These are phyloP conservation scores for Ictalurus punctatus DNA, from an alignment of 2,113 vertebrate species.

Conservation along the genomic window DNA sequence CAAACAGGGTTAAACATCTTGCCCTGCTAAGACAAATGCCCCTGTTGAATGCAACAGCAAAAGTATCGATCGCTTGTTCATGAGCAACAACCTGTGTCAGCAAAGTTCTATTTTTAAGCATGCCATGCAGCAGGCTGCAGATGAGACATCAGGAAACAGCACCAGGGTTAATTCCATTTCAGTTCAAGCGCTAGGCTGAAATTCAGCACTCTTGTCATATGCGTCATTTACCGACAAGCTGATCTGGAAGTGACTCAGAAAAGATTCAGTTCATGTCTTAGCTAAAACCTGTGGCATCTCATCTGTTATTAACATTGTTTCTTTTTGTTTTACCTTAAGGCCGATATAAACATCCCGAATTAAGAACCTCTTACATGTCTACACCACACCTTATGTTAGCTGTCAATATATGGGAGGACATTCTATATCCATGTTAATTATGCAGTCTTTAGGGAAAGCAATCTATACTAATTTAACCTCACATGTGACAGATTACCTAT, in stretches of 20 bases:
- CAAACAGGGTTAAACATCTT: constrained; percentile 62
- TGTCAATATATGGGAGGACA: constrained; percentile 52
- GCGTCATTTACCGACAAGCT: constrained; percentile 3
- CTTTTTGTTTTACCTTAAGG: constrained; percentile 27
- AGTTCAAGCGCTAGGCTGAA: constrained; percentile 33
- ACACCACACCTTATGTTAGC: constrained; percentile 39
- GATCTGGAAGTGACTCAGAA: constrained; percentile 11
- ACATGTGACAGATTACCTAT: constrained; percentile 58
- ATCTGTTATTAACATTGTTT: background rate
- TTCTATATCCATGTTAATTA: constrained; percentile 59
- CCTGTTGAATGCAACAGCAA: constrained; percentile 53
- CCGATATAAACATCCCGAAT: constrained; percentile 15
- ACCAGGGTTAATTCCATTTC: constrained; percentile 35
- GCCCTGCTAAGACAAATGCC: constrained; percentile 60
- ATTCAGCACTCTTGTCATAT: constrained; percentile 28
- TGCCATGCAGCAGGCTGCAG: constrained; percentile 64
- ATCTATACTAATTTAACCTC: constrained; percentile 52
- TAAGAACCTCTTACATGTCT: constrained; percentile 23
- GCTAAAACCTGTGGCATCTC: background rate
- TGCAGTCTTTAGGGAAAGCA: constrained; percentile 50
- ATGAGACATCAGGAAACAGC: constrained; percentile 59
- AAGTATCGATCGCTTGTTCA: constrained; percentile 68
- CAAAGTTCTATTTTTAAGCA: constrained; percentile 72
- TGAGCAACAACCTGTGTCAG: constrained; percentile 73
- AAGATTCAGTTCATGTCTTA: background rate